These are phyloP conservation scores for Squalus acanthias DNA, from an alignment of 2,797 vertebrate species.

Conservation along the genomic window DNA sequence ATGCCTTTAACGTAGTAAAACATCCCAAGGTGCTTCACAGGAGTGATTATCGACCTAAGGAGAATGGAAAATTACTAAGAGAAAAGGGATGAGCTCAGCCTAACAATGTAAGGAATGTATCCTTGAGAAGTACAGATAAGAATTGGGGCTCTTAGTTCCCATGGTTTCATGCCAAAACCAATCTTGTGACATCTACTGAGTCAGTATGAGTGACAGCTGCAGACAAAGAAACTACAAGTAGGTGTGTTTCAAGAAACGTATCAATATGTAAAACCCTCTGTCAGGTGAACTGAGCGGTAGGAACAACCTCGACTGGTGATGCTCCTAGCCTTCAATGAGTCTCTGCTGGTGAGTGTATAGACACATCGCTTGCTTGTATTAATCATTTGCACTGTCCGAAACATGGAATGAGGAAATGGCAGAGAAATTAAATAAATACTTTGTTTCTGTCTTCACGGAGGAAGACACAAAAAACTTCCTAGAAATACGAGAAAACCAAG, in stretches of 20 bases:
- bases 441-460: too few species aligned
- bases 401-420: not conserved
- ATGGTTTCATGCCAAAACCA: not conserved
- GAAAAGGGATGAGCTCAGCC: not conserved
- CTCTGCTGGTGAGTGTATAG: not conserved
- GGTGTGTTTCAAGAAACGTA: not conserved
- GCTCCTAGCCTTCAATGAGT: too few species aligned
- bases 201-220: not conserved
- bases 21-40: not conserved
- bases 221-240: not conserved
- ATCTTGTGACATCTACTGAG: not conserved
- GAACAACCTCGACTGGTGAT: not conserved
- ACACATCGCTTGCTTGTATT: not conserved
- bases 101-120: not conserved
- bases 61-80: not conserved
- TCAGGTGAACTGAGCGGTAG: not conserved
- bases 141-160: not conserved
- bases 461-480: too few species aligned
- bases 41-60: not conserved
- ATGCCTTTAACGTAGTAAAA: not conserved
- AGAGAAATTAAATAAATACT: too few species aligned
- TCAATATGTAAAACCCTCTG: not conserved
- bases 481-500: too few species aligned
- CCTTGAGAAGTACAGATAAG: not conserved
- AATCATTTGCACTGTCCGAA: not conserved